phyloP scores from a whole-genome alignment of 2,113 vertebrate species.

The Nerophis ophidion region DNA sequence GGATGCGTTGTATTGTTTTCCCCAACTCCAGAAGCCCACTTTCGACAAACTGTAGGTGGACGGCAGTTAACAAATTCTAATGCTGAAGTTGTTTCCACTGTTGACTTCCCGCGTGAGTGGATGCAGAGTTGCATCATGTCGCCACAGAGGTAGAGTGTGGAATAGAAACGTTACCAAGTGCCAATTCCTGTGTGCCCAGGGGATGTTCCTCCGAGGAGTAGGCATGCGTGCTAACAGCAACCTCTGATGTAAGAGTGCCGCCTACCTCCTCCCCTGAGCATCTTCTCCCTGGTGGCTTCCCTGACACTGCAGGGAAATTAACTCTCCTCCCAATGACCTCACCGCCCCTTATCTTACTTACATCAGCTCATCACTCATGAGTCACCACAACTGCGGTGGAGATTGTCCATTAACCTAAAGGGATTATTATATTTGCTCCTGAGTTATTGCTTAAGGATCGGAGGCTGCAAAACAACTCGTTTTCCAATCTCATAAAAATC shows the following conservation, averaged over 20 bases:
- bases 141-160: slow-evolving; percentile 33
- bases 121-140: slow-evolving; percentile 58
- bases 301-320: slow-evolving; percentile 47
- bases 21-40: slow-evolving; percentile 36
- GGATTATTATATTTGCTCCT: slow-evolving; percentile 14
- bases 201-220: slow-evolving; percentile 33
- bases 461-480: slow-evolving; percentile 74
- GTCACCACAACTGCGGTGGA: slow-evolving; percentile 33
- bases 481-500: slow-evolving; percentile 81
- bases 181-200: slow-evolving; percentile 32
- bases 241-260: slow-evolving; percentile 36
- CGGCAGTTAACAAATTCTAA: neutral
- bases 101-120: slow-evolving; percentile 24
- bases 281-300: slow-evolving; percentile 31
- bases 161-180: slow-evolving; percentile 43
- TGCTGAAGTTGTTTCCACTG: neutral
- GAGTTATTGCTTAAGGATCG: slow-evolving; percentile 75
- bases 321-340: slow-evolving; percentile 48
- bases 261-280: slow-evolving; percentile 12
- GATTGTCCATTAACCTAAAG: slow-evolving; percentile 27
- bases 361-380: slow-evolving; percentile 49
- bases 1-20: slow-evolving; percentile 53
- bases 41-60: neutral
- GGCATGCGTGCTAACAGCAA: slow-evolving; percentile 42
- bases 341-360: slow-evolving; percentile 38